phyloP scores from a whole-genome alignment of 2,113 vertebrate genomes.

The Hiodon alosoides region DNA sequence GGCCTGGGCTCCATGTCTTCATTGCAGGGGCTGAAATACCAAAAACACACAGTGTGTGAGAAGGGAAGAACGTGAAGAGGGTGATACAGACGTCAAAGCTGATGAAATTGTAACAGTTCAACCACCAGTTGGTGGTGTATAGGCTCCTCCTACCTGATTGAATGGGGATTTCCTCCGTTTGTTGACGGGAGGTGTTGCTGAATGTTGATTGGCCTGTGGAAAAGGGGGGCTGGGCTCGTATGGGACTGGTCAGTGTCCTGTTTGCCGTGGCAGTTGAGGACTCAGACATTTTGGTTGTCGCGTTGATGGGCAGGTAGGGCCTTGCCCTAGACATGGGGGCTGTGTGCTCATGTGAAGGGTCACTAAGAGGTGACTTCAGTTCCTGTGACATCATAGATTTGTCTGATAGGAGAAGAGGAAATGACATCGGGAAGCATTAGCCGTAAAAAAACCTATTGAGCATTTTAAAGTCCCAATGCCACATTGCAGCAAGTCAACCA shows the following conservation, averaged over 20 bases:
- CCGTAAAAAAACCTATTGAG: not conserved
- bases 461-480: too few relatives aligned
- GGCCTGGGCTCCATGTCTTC: slow-evolving; percentile 64
- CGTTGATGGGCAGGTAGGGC: slow-evolving; percentile 74
- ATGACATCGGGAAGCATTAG: slow-evolving; percentile 7
- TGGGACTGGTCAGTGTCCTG: slow-evolving; percentile 47
- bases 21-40: slow-evolving; percentile 44
- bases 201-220: slow-evolving; percentile 41
- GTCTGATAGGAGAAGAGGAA: slow-evolving; percentile 38
- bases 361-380: slow-evolving; percentile 43
- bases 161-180: slow-evolving; percentile 52
- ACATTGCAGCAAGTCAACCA: too few relatives aligned
- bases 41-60: not conserved
- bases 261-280: slow-evolving; percentile 47
- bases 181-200: slow-evolving; percentile 46
- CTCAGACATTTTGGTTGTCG: slow-evolving; percentile 65
- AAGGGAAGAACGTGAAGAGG: not conserved
- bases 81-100: not conserved
- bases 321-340: slow-evolving; percentile 66
- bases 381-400: slow-evolving; percentile 40
- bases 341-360: slow-evolving; percentile 59
- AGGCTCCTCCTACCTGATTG: slow-evolving; percentile 63
- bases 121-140: not conserved
- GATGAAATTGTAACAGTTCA: not conserved
- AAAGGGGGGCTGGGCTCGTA: slow-evolving; percentile 32